Conservation (phyloP, 2,888 invertebrate genomes). For the Stramonita haemastoma region DNA sequence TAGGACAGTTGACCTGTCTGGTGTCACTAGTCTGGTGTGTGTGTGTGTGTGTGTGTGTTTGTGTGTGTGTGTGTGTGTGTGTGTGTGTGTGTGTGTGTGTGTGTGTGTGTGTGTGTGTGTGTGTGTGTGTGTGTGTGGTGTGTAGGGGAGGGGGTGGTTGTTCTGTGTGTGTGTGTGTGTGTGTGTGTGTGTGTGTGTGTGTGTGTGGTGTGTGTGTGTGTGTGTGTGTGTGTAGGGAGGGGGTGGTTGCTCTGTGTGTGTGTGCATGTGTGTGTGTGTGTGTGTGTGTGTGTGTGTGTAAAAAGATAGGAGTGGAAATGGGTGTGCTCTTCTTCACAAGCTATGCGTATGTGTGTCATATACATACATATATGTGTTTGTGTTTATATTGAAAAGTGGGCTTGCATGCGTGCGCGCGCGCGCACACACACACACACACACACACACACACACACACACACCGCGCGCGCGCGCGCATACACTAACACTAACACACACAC, state of each 20-base stretch:
- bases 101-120: background rate
- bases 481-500: background rate
- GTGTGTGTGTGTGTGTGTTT: no score
- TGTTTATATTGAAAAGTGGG: background rate
- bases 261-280: background rate
- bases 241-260: background rate
- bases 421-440: constrained; percentile 16
- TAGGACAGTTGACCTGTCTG: no score
- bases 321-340: no score
- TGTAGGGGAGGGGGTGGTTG: background rate
- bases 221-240: background rate
- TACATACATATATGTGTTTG: background rate
- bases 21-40: no score
- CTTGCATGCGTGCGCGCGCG: background rate
- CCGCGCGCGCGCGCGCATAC: background rate
- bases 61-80: no score
- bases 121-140: background rate
- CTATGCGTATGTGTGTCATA: background rate
- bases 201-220: constrained; percentile 1
- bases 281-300: no score
- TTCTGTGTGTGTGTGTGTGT: background rate
- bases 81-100: no score
- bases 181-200: constrained; percentile 1
- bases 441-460: constrained; percentile 13
- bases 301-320: no score